A percentile compares a stretch with the other conserved stretches of the same genome.
Evolutionary conservation across 2,888 invertebrate genomes (phyloP).

Genomic region (Prosapia bicincta): DNA sequence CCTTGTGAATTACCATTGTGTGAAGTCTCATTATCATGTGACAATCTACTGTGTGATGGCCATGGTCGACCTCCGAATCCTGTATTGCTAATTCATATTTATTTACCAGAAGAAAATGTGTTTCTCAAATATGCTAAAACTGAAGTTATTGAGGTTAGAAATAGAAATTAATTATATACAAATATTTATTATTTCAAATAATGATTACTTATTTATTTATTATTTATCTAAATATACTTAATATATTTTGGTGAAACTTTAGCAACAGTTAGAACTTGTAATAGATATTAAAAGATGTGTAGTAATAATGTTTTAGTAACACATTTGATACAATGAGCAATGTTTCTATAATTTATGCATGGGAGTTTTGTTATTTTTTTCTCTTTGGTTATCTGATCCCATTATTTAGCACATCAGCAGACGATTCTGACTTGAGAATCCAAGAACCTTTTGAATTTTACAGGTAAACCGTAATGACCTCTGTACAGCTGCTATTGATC

Average conservation of each 20-base stretch:
- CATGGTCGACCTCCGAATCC: constrained; percentile 85
- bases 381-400: no score
- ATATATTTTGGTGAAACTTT: neutral
- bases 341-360: neutral
- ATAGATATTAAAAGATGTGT: no score
- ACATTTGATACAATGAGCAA: no score
- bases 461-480: no score
- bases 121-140: constrained; percentile 86
- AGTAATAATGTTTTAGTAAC: no score
- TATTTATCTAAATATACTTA: neutral
- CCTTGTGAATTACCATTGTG: constrained; percentile 80
- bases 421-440: no score
- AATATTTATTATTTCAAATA: neutral
- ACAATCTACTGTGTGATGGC: constrained; percentile 83
- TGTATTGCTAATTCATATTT: constrained; percentile 70
- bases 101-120: constrained; percentile 55
- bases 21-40: constrained; percentile 84
- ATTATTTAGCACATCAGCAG: no score
- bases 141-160: constrained; percentile 77
- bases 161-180: neutral
- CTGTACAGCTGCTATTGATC: no score
- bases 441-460: no score
- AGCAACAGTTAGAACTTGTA: neutral
- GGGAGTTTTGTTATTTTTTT: no score
- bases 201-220: neutral